Conservation (phyloP, 37 sponge, comb jelly and placozoan genomes). For the Sycon ciliatum region DNA sequence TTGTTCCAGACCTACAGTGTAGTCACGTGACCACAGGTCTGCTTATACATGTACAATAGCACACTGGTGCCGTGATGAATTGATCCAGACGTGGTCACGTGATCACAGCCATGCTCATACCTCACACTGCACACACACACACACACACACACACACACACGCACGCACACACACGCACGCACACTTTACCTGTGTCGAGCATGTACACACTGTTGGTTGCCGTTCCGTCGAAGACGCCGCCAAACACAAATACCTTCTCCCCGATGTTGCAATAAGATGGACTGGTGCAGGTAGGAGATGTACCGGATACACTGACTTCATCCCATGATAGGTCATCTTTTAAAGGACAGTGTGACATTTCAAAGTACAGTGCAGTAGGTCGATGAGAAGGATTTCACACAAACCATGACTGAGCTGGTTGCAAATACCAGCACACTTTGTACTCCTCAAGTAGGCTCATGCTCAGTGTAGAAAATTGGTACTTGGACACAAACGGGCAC, state of each 20-base stretch:
- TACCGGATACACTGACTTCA: neutral
- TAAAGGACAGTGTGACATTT: too few species aligned
- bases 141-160: constrained; percentile 22
- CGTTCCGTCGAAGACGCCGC: too few species aligned
- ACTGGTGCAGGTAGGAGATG: neutral
- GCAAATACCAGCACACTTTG: too few species aligned
- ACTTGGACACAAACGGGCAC: too few species aligned
- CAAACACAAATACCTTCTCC: too few species aligned
- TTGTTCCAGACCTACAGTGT: neutral
- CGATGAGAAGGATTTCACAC: too few species aligned
- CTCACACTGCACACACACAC: neutral
- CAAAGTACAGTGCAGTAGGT: too few species aligned
- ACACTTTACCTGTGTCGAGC: neutral
- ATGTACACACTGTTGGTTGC: constrained; percentile 5
- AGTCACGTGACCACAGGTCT: neutral
- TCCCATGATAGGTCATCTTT: too few species aligned
- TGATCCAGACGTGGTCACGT: neutral
- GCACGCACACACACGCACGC: constrained; percentile 20
- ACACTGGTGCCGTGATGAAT: neutral
- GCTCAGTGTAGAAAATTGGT: too few species aligned
- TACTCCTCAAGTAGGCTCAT: too few species aligned
- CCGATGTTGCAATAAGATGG: neutral
- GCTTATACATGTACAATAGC: neutral
- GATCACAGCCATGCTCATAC: neutral
- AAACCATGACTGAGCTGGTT: too few species aligned